Percentiles rank a stretch among this genome's conserved stretches.
Evolutionary conservation across 2,888 invertebrate species (phyloP).

Genomic region (Drosophila macrospina): DNA sequence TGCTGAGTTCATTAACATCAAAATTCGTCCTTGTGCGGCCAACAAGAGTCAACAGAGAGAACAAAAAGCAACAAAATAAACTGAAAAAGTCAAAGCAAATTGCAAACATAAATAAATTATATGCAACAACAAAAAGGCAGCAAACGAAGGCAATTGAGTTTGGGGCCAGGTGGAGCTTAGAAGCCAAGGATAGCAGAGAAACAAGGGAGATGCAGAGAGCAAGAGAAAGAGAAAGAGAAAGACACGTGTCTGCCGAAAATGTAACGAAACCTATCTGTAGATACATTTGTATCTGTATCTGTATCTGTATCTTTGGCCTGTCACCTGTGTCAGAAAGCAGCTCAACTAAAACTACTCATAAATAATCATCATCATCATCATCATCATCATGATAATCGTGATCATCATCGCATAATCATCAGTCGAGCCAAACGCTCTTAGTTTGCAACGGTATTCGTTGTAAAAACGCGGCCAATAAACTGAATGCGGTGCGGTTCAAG

Average conservation of each 20-base stretch:
- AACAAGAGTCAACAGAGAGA: constrained; percentile 36
- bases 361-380: constrained; percentile 32
- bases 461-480: constrained; percentile 84
- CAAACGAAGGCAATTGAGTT: constrained; percentile 34
- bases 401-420: constrained; percentile 41
- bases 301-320: constrained; percentile 22
- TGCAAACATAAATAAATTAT: constrained; percentile 69
- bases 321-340: constrained; percentile 19
- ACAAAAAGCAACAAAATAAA: constrained; percentile 11
- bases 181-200: constrained; percentile 44
- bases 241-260: constrained; percentile 36
- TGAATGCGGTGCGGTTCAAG: constrained; percentile 82
- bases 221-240: not conserved
- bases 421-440: constrained; percentile 56
- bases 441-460: constrained; percentile 82
- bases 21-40: constrained; percentile 65
- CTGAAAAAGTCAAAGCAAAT: constrained; percentile 55
- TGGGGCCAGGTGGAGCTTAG: constrained; percentile 35
- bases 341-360: constrained; percentile 27
- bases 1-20: constrained; percentile 78
- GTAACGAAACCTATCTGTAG: constrained; percentile 13
- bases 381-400: constrained; percentile 30
- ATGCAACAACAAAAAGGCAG: constrained; percentile 51
- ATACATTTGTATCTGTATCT: constrained; percentile 19
- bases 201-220: not conserved